Base-by-base conservation (phyloP, 2,797 vertebrate species). In the Heteromormyrus szaboi region DNA sequence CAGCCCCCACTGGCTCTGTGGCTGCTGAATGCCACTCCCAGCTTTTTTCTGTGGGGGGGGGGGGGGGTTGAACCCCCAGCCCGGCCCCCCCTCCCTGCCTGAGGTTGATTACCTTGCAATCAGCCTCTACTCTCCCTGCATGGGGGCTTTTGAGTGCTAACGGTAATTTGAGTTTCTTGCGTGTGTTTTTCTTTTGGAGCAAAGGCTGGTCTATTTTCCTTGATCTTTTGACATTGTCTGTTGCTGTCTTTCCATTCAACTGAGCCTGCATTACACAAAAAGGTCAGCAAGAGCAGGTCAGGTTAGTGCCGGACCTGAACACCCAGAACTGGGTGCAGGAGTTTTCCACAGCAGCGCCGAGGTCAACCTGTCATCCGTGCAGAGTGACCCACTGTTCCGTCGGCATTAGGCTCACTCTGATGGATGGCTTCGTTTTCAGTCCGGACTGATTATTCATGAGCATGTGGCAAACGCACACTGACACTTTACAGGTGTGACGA, bases 71-170 rank as follows among this genome's bases (percentile, higher is more conserved):
- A n/a, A n/a, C n/a, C n/a, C n/a, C n/a, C n/a, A n/a, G n/a, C n/a
- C n/a, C n/a, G n/a, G n/a, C n/a, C 14, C 33, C 85, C n/a, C 50
- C 72, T 46, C 37, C 14, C n/a, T 56, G n/a, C 37, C 37, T 29
- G n/a, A 19, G 56, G 46, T n/a, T 89, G 88, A 89, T 89, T 85
- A 65, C 72, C n/a, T 22, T 33, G 56, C 83, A 89, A 51, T 68
- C 88, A 89, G 44, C 29, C 81, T 68, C 17, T 22, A 33, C 12
- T 85, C 81, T 85, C 88, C 48, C 59, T 68, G 44, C 37, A 41
- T 59, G 54, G 33, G 50, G 54, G 37, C 79, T 62, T 65, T 76
- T 41, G 33, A 86, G 85, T 53, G 19, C 53, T 41, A 86, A 86
- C 2, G 11, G 83, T 17, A 29, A 76, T 72, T 87, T 81, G 17